These are phyloP conservation scores for Smittia aterrima DNA, from an alignment of 2,888 invertebrate genomes.

Conservation along the genomic window DNA sequence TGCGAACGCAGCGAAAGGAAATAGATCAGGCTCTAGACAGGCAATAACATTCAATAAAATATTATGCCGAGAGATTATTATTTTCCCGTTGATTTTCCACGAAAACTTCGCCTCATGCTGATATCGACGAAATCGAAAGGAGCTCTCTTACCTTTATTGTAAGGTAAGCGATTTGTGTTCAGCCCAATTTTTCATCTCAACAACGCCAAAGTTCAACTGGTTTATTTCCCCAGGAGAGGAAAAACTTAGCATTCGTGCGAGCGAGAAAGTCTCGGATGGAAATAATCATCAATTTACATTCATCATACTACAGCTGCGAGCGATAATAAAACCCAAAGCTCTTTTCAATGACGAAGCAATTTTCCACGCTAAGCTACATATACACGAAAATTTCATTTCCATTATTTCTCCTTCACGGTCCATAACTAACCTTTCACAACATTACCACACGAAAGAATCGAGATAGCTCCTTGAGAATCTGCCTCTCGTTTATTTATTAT, in stretches of 20 bases:
- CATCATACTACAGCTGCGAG: slow-evolving; percentile 7
- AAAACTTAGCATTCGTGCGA: too few species aligned
- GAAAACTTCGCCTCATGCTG: background rate
- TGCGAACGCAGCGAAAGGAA: background rate
- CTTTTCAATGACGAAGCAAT: slow-evolving; percentile 1
- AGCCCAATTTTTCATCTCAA: too few species aligned
- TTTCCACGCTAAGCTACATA: slow-evolving; percentile 11
- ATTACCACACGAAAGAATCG: background rate
- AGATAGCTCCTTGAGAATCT: background rate
- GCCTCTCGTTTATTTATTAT: too few species aligned
- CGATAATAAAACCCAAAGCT: background rate
- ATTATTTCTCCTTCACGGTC: background rate
- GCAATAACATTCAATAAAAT: slow-evolving; percentile 19
- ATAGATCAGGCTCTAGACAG: background rate
- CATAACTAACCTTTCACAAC: slow-evolving; percentile 16
- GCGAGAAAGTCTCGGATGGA: background rate
- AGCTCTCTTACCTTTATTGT: too few species aligned
- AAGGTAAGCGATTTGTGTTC: too few species aligned
- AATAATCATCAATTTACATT: slow-evolving; percentile 11
- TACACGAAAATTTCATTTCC: slow-evolving; percentile 10
- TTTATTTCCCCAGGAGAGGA: too few species aligned
- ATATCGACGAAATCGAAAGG: too few species aligned
- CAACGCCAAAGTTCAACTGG: too few species aligned
- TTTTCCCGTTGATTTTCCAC: background rate
- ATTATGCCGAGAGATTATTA: background rate